Percentiles rank a stretch among this genome's conserved stretches.
Evolutionary conservation across 2,797 vertebrate species (phyloP).

Genomic region (Eospalax fontanierii): DNA sequence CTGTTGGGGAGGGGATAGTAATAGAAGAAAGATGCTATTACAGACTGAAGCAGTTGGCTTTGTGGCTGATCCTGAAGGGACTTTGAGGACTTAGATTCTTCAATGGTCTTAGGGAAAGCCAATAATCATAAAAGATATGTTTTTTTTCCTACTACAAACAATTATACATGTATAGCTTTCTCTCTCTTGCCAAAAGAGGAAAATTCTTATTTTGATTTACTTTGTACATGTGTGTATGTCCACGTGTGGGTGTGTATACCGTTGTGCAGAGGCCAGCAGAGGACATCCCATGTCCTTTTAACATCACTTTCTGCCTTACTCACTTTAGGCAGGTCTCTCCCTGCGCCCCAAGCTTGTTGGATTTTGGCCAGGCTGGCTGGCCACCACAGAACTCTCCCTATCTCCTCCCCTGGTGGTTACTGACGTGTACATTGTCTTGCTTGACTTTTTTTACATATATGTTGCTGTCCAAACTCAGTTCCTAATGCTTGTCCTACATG

Average conservation of each 20-base stretch:
- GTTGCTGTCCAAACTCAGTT: background rate
- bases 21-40: background rate
- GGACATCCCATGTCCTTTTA: background rate
- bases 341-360: background rate
- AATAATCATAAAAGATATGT: background rate
- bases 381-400: background rate
- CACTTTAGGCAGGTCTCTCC: background rate
- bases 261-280: background rate
- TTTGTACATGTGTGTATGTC: too few relatives aligned
- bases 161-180: background rate
- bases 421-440: background rate
- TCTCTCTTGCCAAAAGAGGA: background rate
- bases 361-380: background rate
- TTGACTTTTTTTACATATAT: background rate
- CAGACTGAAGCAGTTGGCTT: background rate
- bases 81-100: too few relatives aligned
- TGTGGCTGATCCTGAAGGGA: background rate
- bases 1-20: fast-evolving
- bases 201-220: background rate
- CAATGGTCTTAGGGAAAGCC: fast-evolving
- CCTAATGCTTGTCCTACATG: background rate
- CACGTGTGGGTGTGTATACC: background rate
- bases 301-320: background rate
- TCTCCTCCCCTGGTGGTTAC: background rate
- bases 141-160: background rate